phyloP scores from a whole-genome alignment of 2,888 invertebrate genomes.

The Sericinus montela region DNA sequence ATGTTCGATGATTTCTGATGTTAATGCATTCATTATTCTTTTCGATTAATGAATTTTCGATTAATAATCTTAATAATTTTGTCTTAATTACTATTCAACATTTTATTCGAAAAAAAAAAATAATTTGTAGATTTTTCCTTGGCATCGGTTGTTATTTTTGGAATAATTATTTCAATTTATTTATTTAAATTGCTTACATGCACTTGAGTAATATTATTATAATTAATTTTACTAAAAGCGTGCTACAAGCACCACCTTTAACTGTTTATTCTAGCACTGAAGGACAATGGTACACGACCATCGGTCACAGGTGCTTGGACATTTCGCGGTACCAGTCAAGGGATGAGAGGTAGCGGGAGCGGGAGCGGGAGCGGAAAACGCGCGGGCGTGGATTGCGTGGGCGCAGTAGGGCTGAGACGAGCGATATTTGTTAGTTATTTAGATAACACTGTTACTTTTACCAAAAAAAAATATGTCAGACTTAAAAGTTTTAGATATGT shows the following conservation, averaged over 20 bases:
- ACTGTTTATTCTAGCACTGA: constrained; percentile 13
- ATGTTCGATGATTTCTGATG: too few species aligned
- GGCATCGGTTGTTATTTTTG: background rate
- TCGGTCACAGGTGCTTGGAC: constrained; percentile 41
- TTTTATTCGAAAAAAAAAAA: too few species aligned
- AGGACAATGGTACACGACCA: constrained; percentile 38
- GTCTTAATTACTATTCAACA: too few species aligned
- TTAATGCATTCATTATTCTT: too few species aligned
- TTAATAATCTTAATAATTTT: too few species aligned
- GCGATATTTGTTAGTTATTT: constrained; percentile 11
- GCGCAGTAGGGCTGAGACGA: constrained; percentile 14
- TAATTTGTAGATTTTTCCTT: too few species aligned
- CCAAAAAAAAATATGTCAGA: background rate
- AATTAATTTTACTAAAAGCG: background rate
- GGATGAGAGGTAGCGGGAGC: constrained; percentile 32
- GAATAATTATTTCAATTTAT: too few species aligned
- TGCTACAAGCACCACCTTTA: background rate
- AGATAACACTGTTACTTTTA: constrained; percentile 14
- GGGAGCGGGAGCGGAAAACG: constrained; percentile 20
- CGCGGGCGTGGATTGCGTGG: constrained; percentile 12
- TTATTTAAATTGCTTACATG: too few species aligned
- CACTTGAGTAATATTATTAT: too few species aligned
- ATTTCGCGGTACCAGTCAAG: constrained; percentile 51
- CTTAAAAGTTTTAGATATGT: background rate
- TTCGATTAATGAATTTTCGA: too few species aligned